A percentile compares a stretch with the other conserved stretches of the same genome.
These are phyloP conservation scores for Mallotus villosus DNA, from an alignment of 2,797 vertebrate genomes.

Conservation along the genomic window DNA sequence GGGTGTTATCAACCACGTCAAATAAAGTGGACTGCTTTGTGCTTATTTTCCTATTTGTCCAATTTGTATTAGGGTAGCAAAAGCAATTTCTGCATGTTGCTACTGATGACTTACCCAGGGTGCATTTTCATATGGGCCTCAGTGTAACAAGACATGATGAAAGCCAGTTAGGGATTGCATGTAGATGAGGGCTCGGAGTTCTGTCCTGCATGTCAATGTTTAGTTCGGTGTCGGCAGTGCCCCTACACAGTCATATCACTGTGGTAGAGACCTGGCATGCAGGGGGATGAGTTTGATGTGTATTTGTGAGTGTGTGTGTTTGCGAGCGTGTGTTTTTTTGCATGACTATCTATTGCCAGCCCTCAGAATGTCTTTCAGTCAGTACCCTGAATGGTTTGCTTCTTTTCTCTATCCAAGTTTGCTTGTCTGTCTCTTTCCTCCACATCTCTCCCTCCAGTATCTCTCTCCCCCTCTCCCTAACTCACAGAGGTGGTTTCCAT, in stretches of 20 bases:
- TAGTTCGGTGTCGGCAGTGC: constrained; percentile 23
- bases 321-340: too few species aligned
- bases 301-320: background rate
- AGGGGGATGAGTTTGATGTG: constrained; percentile 19
- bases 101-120: constrained; percentile 38
- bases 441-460: background rate
- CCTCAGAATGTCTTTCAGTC: too few species aligned
- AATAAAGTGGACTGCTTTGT: constrained; percentile 34
- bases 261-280: background rate
- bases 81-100: constrained; percentile 51
- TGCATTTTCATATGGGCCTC: constrained; percentile 45
- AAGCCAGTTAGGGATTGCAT: constrained; percentile 43
- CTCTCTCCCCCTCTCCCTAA: background rate
- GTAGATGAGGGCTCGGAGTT: constrained; percentile 38
- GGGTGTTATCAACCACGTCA: constrained; percentile 39
- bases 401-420: too few species aligned
- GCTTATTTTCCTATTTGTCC: constrained; percentile 41
- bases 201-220: constrained; percentile 40
- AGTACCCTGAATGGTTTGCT: too few species aligned
- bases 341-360: too few species aligned
- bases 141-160: constrained; percentile 47
- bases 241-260: constrained; percentile 20
- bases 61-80: constrained; percentile 41
- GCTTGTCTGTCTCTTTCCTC: too few species aligned
- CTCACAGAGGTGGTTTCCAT: too few species aligned